Base-by-base conservation (phyloP, 2,888 invertebrate species). In the Carcina quercana region DNA sequence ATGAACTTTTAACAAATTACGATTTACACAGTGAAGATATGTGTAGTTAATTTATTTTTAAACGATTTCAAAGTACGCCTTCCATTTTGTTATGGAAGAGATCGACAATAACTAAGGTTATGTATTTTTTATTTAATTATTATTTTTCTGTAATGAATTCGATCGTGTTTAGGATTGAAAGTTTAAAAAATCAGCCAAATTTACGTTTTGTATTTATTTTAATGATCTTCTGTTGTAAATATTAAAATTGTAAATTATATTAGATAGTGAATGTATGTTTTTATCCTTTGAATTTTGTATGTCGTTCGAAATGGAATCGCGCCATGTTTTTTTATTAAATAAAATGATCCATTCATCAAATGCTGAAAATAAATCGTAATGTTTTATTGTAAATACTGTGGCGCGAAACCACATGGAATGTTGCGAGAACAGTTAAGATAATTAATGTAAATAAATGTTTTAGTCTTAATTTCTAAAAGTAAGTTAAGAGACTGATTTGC, bases 401-500 rank as follows among this genome's bases (percentile, higher is more conserved):
- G 47, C 50, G 47, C 50, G 40, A 50, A 50, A 45, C 50, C 41
- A 51, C 43, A 46, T 13, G 35, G 46, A 36, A 21, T 34, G 35
- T 35, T 34, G 37, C 38, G 45, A 40, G 42, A 11, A 5, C 4
- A 42, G 32, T 39, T 36, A 42, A 59, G 62, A n/a, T n/a, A n/a
- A n/a, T n/a, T n/a, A 53, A 50, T 78, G 74, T 78, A 74, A 47
- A 76, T 78, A 74, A 59, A 57, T 54, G 20, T 10, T 36, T 53
- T 72, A 76, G 65, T 61, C 51, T 53, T 75, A 75, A 56, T 60
- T 52, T 55, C 47, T 71, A 65, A 70, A 69, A 60, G 47, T 75
- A 75, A 72, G 66, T 64, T 78, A 73, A 80, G 69, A 72, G 82
- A 82, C 82, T 82, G 82, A 82, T 76, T 80, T 74, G 65, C 66